Base-by-base conservation (phyloP, 1,140 invertebrate genomes). In the Dendrolimus kikuchii region DNA sequence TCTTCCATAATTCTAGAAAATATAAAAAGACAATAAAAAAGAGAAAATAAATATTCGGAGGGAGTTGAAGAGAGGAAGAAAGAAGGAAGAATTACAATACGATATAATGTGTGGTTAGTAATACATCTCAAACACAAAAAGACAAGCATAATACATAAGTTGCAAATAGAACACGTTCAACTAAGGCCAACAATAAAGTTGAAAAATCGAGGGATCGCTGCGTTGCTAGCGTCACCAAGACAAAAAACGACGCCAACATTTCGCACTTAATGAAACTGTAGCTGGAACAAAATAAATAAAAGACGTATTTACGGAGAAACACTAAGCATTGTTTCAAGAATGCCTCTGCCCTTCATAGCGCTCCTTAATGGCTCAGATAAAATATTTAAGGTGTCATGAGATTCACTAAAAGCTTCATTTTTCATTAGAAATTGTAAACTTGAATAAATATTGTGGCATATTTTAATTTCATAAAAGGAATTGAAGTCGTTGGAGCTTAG, bases 241-340 rank as follows among this genome's bases (percentile, higher is more conserved):
- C 64, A 75, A 84, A 81, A 81, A 81, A 82, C 76, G 71, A 79
- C 74, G 70, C 69, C 57, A 62, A 76, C 78, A 80, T 77, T 74
- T 81, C 74, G 78, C 81, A 82, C 79, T 80, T 82, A 85, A 82
- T 85, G 81, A 82, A 85, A 81, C 77, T 76, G 79, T 82, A 68
- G 71, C 77, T 51, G 66, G 74, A 83, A 77, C 68, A 73, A 77
- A 80, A 81, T 81, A 79, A 78, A 77, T 70, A 72, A 80, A 69
- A 66, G 62, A 57, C 72, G 66, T 65, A 74, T 80, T 84, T 77
- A 74, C 67, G 65, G 57, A 66, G 59, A 61, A 59, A 60, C 64
- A 62, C 66, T 75, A 68, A 69, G 66, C 71, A 75, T 83, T 78
- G 64, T 76, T 75, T 68, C 66, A 68, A 64, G 69, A 74, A 70